Evolutionary conservation across 2,797 vertebrate species (phyloP), one percentile per base, ranked within the genome.

Genomic region (Kryptopterus vitreolus): DNA sequence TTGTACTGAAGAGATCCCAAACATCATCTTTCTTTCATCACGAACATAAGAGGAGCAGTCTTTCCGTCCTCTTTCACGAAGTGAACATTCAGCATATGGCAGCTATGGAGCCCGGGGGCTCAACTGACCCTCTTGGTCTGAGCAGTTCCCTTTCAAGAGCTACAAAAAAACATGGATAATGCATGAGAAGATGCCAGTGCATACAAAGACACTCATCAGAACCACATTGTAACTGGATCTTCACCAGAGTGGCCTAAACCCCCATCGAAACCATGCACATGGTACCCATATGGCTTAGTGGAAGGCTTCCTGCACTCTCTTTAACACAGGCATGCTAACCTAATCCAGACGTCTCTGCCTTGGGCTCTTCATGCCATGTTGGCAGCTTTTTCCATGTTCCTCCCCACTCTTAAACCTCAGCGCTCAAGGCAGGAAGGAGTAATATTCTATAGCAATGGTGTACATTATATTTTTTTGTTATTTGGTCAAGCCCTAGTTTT

Each of bases 41-140:
- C 58, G 38, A 58, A 46, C 50, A 38, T 31, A n/a, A 50, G 72
- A 72, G 48, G 50, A 78, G 55, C 58, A 59, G 29, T 61, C 50
- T 52, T 11, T 62, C 35, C 55, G 24, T 82, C 71, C 73, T 33
- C 68, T 81, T 75, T 80, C 65, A 78, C 52, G 78, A 84, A 78
- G 82, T 63, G 78, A 75, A 71, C 76, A 75, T 75, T 48, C 26
- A 73, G 81, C 86, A 87, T 87, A 87, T 87, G 84, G 86, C 62
- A 72, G 26, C 78, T 80, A 65, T 5, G n/a, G 46, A 78, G 77
- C 86, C 81, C 50, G 43, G 46, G 74, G 78, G 68, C 58, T 43
- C 66, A 70, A 77, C 72, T 61, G 62, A 82, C 82, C 78, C 79
- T 82, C 78, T 85, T 81, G 77, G 74, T 81, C 79, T 48, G 35